Conservation (phyloP, 2,113 vertebrate species). For the Calonectris borealis region DNA sequence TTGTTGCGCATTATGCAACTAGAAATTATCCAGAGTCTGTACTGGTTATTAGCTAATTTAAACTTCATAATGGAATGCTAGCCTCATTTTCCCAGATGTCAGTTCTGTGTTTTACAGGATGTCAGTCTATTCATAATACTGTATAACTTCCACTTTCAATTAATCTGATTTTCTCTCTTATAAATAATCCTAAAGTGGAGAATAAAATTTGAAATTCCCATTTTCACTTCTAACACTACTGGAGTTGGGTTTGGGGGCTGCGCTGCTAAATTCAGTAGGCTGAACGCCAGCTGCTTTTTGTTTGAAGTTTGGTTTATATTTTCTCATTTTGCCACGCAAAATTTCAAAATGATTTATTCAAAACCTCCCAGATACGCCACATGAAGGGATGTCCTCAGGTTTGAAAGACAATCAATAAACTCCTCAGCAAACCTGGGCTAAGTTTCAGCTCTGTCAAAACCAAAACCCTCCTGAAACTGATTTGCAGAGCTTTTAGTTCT, state of each 20-base stretch:
- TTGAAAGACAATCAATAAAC: not conserved
- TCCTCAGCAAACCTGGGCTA: not conserved
- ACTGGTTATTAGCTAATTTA: constrained; percentile 53
- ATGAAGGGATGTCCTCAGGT: not conserved
- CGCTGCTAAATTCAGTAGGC: not conserved
- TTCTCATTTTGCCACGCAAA: not conserved
- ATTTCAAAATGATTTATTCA: not conserved
- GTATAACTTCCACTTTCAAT: constrained; percentile 1
- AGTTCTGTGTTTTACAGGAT: constrained; percentile 2
- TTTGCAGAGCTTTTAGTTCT: not conserved
- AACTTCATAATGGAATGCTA: constrained; percentile 28
- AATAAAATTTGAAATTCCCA: not conserved
- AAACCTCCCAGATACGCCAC: not conserved
- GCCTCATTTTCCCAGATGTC: not conserved
- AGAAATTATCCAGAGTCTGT: constrained; percentile 30
- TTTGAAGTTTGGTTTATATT: not conserved
- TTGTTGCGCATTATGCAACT: constrained; percentile 34
- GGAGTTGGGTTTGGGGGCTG: not conserved
- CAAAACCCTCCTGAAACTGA: not conserved
- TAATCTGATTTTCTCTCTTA: constrained; percentile 27
- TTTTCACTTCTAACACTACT: not conserved
- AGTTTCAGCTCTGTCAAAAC: not conserved
- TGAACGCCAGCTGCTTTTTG: not conserved
- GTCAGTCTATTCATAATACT: not conserved
- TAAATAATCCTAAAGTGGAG: constrained; percentile 26